Evolutionary conservation across 2,888 invertebrate species (phyloP).

Genomic region (Leptopilina myrica): DNA sequence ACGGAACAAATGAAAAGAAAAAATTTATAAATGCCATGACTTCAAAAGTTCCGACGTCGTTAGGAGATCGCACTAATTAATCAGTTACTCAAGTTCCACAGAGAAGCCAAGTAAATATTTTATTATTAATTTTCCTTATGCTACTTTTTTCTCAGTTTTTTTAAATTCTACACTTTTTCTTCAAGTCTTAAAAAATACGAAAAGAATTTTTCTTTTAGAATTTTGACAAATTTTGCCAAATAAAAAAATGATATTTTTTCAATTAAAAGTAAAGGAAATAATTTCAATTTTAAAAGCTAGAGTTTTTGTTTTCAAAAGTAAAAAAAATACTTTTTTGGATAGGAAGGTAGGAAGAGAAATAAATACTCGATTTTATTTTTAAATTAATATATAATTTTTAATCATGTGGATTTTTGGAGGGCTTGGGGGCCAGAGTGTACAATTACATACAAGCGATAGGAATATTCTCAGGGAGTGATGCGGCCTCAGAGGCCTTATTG

Average conservation of each 20-base stretch:
- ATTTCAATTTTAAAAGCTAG: background rate
- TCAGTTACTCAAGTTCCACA: conserved; percentile 22
- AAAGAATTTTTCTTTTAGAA: no score
- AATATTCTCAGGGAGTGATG: conserved; percentile 70
- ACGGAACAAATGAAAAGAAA: background rate
- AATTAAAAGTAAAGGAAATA: no score
- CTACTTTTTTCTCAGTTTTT: background rate
- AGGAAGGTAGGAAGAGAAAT: conserved; percentile 45
- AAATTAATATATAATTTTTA: conserved; percentile 76
- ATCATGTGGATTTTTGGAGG: conserved; percentile 70
- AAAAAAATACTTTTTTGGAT: background rate
- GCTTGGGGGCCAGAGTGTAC: conserved; percentile 68
- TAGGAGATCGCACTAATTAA: conserved; percentile 18
- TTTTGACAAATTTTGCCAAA: no score
- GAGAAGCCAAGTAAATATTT: conserved; percentile 18
- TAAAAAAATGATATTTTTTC: no score
- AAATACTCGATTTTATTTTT: conserved; percentile 67
- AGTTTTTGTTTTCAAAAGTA: background rate
- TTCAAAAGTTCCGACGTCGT: conserved; percentile 25
- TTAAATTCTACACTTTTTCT: no score
- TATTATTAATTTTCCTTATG: conserved; percentile 9
- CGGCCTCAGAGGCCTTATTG: conserved; percentile 64
- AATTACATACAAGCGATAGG: conserved; percentile 76
- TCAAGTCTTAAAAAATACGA: no score
- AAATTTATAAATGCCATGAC: conserved; percentile 21